These are phyloP conservation scores for Caerostris extrusa DNA, from an alignment of 1,140 invertebrate genomes.

Conservation along the genomic window DNA sequence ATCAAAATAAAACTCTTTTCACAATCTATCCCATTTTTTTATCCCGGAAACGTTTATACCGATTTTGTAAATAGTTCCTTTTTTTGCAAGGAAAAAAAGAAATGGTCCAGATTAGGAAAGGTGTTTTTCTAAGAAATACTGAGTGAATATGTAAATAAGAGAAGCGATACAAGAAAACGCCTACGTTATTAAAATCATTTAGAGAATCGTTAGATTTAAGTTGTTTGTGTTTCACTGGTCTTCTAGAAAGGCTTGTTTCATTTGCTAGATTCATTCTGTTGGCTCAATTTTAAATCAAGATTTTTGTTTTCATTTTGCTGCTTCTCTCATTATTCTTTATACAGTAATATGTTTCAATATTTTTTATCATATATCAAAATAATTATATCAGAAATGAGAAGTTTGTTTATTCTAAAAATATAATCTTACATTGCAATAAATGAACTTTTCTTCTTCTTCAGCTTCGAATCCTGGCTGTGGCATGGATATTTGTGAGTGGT, in stretches of 20 bases:
- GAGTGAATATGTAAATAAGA: slow-evolving; percentile 18
- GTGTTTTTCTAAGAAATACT: slow-evolving; percentile 32
- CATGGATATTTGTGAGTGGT: too few relatives aligned
- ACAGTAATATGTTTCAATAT: too few relatives aligned
- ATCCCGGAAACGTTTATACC: not conserved
- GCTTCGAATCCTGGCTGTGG: too few relatives aligned
- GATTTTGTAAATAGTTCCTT: slow-evolving; percentile 19
- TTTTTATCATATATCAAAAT: too few relatives aligned
- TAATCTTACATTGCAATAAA: too few relatives aligned
- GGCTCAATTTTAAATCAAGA: too few relatives aligned
- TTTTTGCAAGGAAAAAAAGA: not conserved
- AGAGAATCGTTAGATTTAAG: not conserved
- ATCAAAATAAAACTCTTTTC: slow-evolving; percentile 47
- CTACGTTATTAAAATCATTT: not conserved
- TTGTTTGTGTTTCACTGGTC: not conserved
- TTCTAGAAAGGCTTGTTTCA: not conserved
- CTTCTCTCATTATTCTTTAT: too few relatives aligned
- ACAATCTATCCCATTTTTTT: not conserved
- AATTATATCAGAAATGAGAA: too few relatives aligned
- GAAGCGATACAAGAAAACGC: not conserved
- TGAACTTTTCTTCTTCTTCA: too few relatives aligned
- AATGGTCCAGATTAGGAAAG: slow-evolving; percentile 31
- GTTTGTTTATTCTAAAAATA: too few relatives aligned
- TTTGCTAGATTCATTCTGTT: too few relatives aligned
- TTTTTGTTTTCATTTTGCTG: too few relatives aligned